These are phyloP conservation scores for Calliphora vomitoria DNA, from an alignment of 2,888 invertebrate genomes.

Conservation along the genomic window DNA sequence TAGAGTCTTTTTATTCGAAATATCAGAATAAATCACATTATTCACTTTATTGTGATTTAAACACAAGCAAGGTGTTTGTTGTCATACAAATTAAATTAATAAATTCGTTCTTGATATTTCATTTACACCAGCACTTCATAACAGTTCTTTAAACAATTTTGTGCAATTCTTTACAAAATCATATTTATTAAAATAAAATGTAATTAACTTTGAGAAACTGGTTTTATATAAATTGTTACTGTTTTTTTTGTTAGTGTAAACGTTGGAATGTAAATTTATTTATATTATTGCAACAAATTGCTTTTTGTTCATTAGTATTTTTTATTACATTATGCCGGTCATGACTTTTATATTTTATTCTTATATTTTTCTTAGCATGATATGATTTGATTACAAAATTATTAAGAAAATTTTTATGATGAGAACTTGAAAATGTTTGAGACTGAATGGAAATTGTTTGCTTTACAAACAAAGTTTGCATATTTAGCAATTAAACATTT, in stretches of 20 bases:
- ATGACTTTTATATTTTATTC: constrained; percentile 20
- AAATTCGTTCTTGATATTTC: not conserved
- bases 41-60: not conserved
- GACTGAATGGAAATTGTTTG: not conserved
- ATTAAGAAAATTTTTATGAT: not conserved
- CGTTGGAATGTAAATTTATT: not conserved
- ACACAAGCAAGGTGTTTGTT: not conserved
- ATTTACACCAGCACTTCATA: not conserved
- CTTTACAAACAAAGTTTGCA: not conserved
- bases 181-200: not conserved
- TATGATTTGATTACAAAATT: constrained; percentile 23
- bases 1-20: not conserved
- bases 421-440: not conserved
- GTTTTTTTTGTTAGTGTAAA: constrained; percentile 2
- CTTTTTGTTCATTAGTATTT: constrained; percentile 15
- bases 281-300: constrained; percentile 16
- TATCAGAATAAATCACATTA: not conserved
- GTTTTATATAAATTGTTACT: not conserved
- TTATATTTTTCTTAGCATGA: not conserved
- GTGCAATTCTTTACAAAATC: no score
- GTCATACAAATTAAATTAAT: not conserved
- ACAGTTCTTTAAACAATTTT: no score
- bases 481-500: not conserved
- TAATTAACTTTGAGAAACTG: not conserved
- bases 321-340: constrained; percentile 16